These are phyloP conservation scores for Isichthys henryi DNA, from an alignment of 2,113 vertebrate genomes.

Conservation along the genomic window DNA sequence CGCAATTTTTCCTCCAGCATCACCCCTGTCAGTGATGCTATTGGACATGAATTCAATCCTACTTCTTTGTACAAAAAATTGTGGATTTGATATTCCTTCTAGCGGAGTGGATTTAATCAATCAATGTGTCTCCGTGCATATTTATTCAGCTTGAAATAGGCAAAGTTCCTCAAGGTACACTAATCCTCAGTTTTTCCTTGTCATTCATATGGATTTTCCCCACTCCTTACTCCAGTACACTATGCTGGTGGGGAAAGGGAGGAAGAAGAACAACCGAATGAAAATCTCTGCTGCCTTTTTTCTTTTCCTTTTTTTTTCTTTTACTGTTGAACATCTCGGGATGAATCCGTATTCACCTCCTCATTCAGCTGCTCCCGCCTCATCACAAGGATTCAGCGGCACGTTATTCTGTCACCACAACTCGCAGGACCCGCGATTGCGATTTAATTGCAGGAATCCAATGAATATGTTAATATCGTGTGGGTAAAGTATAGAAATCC, in stretches of 20 bases:
- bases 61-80: conserved; percentile 9
- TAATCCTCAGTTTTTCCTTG: conserved; percentile 22
- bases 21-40: conserved; percentile 26
- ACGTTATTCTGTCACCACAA: conserved; percentile 28
- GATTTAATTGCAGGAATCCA: conserved; percentile 37
- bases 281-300: conserved; percentile 10
- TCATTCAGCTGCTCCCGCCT: conserved; percentile 32
- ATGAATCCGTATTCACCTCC: conserved; percentile 40
- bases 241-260: background rate
- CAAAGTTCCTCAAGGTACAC: conserved; percentile 36
- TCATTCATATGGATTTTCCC: conserved; percentile 8
- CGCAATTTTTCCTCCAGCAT: conserved; percentile 6
- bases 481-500: conserved; percentile 6
- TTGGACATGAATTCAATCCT: conserved; percentile 32
- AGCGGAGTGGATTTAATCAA: conserved; percentile 33
- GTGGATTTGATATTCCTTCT: conserved; percentile 20
- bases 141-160: conserved; percentile 35
- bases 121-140: conserved; percentile 35
- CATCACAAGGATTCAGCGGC: conserved; percentile 24
- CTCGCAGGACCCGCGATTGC: conserved; percentile 37
- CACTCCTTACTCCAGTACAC: conserved; percentile 13
- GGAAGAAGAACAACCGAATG: background rate
- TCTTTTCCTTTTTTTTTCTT: background rate
- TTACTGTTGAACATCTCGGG: conserved; percentile 17
- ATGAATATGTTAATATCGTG: conserved; percentile 37